Percentiles rank a stretch among this genome's conserved stretches.
phyloP scores from a whole-genome alignment of 2,888 invertebrate species.

The Drosophila niveifrons region DNA sequence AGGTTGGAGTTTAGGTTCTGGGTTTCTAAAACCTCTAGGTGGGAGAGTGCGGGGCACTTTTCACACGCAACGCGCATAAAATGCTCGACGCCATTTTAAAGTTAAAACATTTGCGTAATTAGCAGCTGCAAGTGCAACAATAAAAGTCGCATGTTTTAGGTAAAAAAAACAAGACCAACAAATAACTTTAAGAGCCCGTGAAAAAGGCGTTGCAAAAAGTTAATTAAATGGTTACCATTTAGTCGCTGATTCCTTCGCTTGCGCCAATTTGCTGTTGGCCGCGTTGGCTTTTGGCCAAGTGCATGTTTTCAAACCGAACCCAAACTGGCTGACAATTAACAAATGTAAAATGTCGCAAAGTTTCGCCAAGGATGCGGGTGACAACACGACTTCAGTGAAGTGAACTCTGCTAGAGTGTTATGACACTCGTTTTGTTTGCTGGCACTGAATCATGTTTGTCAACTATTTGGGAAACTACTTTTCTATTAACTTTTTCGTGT shows the following conservation, averaged over 20 bases:
- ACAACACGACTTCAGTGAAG: constrained; percentile 5
- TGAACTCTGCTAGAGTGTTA: constrained; percentile 22
- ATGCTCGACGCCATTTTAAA: constrained; percentile 66
- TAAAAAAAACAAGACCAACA: constrained; percentile 30
- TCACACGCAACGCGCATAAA: constrained; percentile 60
- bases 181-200: constrained; percentile 56
- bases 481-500: constrained; percentile 27
- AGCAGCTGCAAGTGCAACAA: constrained; percentile 45
- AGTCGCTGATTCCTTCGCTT: constrained; percentile 20
- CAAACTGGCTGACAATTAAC: constrained; percentile 69
- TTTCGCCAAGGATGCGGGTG: constrained; percentile 59
- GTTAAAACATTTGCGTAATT: constrained; percentile 76
- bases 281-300: constrained; percentile 75
- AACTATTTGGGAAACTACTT: constrained; percentile 6
- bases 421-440: constrained; percentile 28
- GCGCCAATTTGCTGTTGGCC: constrained; percentile 48
- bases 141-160: constrained; percentile 39
- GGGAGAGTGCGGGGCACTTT: constrained; percentile 50
- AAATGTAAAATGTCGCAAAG: constrained; percentile 65
- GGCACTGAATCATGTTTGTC: constrained; percentile 17
- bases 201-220: constrained; percentile 65
- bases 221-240: constrained; percentile 78
- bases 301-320: constrained; percentile 65
- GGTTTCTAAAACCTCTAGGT: neutral
- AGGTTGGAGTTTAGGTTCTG: constrained; percentile 4